Evolutionary conservation across 2,113 vertebrate genomes (phyloP).

Genomic region (Larimichthys polyactis): DNA sequence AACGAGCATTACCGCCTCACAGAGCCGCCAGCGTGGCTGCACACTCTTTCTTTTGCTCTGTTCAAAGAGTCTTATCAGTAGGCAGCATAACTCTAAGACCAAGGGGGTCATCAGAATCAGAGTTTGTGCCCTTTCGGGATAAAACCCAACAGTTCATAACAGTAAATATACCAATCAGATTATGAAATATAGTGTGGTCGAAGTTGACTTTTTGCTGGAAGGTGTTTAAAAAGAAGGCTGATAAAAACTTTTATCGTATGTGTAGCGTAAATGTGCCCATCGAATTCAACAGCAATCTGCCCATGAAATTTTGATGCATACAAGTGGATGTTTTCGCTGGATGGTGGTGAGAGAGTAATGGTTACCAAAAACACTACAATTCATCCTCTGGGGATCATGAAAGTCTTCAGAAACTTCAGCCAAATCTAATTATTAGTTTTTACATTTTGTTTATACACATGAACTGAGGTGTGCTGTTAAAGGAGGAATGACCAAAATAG

Average conservation of each 20-base stretch:
- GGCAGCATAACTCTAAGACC: background rate
- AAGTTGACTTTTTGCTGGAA: background rate
- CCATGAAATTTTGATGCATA: constrained; percentile 11
- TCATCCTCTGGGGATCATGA: background rate
- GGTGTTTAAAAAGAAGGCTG: background rate
- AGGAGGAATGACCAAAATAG: background rate
- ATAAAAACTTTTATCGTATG: background rate
- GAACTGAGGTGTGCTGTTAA: background rate
- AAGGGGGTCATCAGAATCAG: background rate
- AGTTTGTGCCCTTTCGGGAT: background rate
- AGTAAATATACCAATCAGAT: background rate
- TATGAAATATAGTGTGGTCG: background rate
- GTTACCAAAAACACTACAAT: background rate
- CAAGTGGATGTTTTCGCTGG: constrained; percentile 1
- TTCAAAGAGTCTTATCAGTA: constrained; percentile 8
- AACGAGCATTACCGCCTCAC: background rate
- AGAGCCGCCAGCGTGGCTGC: background rate
- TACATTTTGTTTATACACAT: background rate
- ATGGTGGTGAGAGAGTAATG: background rate
- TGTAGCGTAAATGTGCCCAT: background rate
- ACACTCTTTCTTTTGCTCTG: background rate
- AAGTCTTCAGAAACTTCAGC: background rate
- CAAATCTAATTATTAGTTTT: background rate
- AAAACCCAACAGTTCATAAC: background rate
- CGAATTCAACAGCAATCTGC: constrained; percentile 1